Base-by-base conservation (phyloP, 2,113 vertebrate genomes). In the Oreochromis aureus region DNA sequence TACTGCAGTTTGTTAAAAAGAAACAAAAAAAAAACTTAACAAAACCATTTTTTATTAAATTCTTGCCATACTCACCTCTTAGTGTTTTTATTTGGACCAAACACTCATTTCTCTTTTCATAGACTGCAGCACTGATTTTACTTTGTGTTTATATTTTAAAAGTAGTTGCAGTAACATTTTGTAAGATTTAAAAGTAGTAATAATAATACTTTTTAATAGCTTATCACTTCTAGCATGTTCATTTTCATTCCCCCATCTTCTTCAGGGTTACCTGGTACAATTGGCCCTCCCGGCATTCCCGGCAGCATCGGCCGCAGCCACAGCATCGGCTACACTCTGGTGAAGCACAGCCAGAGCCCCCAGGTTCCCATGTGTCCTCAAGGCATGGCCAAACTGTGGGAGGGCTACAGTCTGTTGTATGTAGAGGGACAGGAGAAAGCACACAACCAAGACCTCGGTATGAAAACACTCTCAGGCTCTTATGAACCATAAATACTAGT, bases 371-470 rank as follows among this genome's bases (percentile, higher is more conserved):
- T 96, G 15, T 99, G 98, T 85, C 98, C 98, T 5, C 71, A 97
- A 24, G 98, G 98, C 19, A 99, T 98, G 98, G 96, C 53, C 80
- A 97, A 94, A 56, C 96, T 99, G 41, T 99, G 98, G 99, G 98
- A 98, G 0, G 98, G 99, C 10, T 99, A 98, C 97, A 99, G 98
- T 63, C 93, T 99, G 84, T 89, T 99, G 34, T 99, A 98, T 0
- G 98, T 99, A 93, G 98, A 99, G 90, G 98, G 98, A 2, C 98
- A 99, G 94, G 98, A 99, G 87, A 99, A 99, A 93, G 96, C 98
- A 3, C 98, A 99, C 95, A 99, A 98, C 96, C 98, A 99, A 94
- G 98, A 99, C 76, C 96, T 99, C 0, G 98, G 98, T 99, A 91
- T 3, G 89, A 58, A 73, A 16, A 59, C 13, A 7, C 10, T 51